Evolutionary conservation across 2,797 vertebrate genomes (phyloP), one percentile per base, ranked within the genome.

Genomic region (Florisuga fusca): DNA sequence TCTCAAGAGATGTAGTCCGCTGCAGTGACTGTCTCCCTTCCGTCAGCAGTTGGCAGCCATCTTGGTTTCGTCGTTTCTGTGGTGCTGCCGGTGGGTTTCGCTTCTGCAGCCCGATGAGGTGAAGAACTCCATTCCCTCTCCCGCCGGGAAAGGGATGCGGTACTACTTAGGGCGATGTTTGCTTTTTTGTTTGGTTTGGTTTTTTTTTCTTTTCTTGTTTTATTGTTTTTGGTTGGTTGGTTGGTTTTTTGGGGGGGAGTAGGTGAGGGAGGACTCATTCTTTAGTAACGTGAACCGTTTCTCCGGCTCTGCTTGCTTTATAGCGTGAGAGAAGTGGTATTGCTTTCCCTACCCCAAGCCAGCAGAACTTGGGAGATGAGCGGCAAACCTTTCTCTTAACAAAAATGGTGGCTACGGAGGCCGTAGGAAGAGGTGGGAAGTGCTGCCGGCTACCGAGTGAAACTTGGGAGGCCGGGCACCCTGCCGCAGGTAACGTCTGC

Each of bases 1-100:
- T 93, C 58, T 93, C 76, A 76, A 76, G 92, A 94, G 58, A 34
- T 17, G 25, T 59, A 85, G 78, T 23, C 19, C 15, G 46, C 23
- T 19, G n/a, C 13, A n/a, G 48, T 0, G 2, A 9, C 54, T 53
- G 3, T 18, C 16, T 26, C 9, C 10, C 27, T 34, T 38, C 29
- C 3, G 27, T 76, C 11, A 6, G 46, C 3, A 5, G 14, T 33
- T 19, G 10, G 58, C 25, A 17, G 48, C 72, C 86, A 83, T 94
- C 43, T 93, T 94, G 62, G 20, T 62, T 84, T 41, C 43, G 29
- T 55, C 17, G 10, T 64, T 64, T 48, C 36, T 38, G 34, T 33
- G 8, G 11, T 4, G 8, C 13, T 68, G 53, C 20, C 8, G 6
- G 12, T 51, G 18, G 9, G 27, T 76, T 75, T 64, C 19, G 2